phyloP scores from a whole-genome alignment of 1,140 invertebrate species.

The Calliopsis andreniformis region DNA sequence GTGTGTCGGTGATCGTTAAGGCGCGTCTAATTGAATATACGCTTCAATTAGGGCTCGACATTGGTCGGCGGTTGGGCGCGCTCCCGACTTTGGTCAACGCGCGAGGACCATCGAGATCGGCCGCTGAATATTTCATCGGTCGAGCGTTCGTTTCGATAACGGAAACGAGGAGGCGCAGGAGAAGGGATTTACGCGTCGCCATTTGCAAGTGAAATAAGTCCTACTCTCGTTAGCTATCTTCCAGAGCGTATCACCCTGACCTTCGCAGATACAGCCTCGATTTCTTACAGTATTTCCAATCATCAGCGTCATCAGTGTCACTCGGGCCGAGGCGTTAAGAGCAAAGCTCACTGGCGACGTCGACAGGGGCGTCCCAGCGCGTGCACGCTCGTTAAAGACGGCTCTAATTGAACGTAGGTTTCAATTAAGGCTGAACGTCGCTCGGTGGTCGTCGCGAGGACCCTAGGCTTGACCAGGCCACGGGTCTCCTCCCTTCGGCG shows the following conservation, averaged over 20 bases:
- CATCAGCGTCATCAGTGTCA: not conserved
- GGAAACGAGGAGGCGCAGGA: no score
- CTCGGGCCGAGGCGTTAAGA: not conserved
- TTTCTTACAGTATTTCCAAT: no score
- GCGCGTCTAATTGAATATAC: slow-evolving; percentile 54
- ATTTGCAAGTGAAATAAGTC: no score
- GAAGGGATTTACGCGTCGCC: no score
- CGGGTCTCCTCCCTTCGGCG: slow-evolving; percentile 45
- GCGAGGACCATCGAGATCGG: not conserved
- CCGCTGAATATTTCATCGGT: not conserved
- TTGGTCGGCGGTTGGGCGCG: slow-evolving; percentile 10
- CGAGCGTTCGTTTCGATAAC: no score
- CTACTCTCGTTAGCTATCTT: no score
- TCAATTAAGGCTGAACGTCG: slow-evolving; percentile 50
- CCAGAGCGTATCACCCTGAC: no score
- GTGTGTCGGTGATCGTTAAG: slow-evolving; percentile 49
- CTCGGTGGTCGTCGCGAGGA: slow-evolving; percentile 21
- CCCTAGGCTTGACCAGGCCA: slow-evolving; percentile 16
- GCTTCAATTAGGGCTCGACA: slow-evolving; percentile 51
- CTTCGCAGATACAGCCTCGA: no score
- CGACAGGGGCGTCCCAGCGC: not conserved
- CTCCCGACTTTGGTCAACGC: not conserved
- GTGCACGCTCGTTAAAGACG: slow-evolving; percentile 31
- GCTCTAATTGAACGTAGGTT: slow-evolving; percentile 61
- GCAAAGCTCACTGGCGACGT: not conserved